A percentile compares a stretch with the other conserved stretches of the same genome.
phyloP scores from a whole-genome alignment of 2,797 vertebrate genomes.

The Onychomys arenicola region DNA sequence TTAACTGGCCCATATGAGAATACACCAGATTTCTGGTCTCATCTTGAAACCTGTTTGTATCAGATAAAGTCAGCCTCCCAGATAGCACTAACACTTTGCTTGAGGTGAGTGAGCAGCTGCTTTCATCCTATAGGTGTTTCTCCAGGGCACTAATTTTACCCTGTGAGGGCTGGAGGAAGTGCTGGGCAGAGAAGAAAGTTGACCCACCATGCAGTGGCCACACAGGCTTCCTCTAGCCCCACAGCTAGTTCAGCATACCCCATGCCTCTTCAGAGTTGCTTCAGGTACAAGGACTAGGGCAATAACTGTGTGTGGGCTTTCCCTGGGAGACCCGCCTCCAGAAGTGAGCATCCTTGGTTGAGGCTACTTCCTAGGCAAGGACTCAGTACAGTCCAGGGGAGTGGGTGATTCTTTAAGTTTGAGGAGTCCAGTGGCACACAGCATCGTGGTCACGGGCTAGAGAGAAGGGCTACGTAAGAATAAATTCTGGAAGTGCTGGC shows the following conservation, averaged over 20 bases:
- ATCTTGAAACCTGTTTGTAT: background rate
- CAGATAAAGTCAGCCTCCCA: background rate
- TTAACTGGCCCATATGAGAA: background rate
- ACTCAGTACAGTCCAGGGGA: background rate
- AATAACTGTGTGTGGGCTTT: background rate
- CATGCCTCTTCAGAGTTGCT: fast-evolving
- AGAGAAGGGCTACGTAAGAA: background rate
- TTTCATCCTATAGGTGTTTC: background rate
- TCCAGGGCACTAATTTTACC: background rate
- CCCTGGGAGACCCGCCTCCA: background rate
- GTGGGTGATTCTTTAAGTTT: fast-evolving
- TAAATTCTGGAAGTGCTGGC: background rate
- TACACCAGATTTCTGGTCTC: background rate
- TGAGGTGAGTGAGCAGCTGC: background rate
- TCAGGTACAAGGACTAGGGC: background rate
- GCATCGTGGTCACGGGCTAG: background rate
- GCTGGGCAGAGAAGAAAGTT: background rate
- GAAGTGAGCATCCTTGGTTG: background rate
- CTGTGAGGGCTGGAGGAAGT: background rate
- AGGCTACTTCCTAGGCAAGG: background rate
- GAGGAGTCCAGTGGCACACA: background rate
- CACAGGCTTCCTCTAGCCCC: background rate
- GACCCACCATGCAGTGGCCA: background rate
- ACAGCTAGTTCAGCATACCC: background rate
- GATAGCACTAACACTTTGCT: background rate